Percentiles rank a stretch among this genome's conserved stretches.
These are phyloP conservation scores for Trichonephila clavipes DNA, from an alignment of 1,140 invertebrate genomes.

Conservation along the genomic window DNA sequence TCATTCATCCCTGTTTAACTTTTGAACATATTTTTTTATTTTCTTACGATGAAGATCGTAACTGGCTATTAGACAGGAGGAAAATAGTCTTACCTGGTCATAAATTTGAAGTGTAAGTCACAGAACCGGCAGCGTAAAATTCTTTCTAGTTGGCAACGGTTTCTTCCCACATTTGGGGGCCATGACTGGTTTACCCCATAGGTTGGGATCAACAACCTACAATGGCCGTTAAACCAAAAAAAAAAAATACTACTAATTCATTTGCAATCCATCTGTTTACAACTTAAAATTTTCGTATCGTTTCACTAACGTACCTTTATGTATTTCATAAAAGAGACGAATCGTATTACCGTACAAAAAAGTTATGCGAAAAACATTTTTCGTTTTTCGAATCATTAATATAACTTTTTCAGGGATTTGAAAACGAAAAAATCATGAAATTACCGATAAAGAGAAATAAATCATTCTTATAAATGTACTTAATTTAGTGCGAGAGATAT, in stretches of 20 bases:
- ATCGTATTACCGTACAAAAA: no score
- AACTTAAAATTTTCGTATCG: background rate
- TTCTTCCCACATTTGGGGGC: conserved; percentile 53
- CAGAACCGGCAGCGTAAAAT: background rate
- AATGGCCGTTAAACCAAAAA: conserved; percentile 10
- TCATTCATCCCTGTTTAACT: conserved; percentile 13
- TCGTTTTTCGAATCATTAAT: no score
- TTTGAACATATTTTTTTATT: background rate
- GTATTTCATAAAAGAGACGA: background rate
- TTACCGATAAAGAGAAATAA: no score
- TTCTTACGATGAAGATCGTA: background rate
- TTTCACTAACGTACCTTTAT: background rate
- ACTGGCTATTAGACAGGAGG: conserved; percentile 21
- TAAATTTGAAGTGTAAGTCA: background rate
- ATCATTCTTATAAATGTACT: no score
- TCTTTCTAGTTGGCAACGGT: conserved; percentile 31
- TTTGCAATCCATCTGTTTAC: background rate
- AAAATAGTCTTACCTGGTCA: background rate
- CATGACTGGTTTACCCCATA: conserved; percentile 39
- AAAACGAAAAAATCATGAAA: no score
- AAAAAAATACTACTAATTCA: background rate
- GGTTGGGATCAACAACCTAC: conserved; percentile 56
- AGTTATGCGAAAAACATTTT: no score
- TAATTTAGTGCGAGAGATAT: no score
- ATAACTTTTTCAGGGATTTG: no score